phyloP scores from a whole-genome alignment of 2,888 invertebrate genomes.

The Temnothorax ravouxi region DNA sequence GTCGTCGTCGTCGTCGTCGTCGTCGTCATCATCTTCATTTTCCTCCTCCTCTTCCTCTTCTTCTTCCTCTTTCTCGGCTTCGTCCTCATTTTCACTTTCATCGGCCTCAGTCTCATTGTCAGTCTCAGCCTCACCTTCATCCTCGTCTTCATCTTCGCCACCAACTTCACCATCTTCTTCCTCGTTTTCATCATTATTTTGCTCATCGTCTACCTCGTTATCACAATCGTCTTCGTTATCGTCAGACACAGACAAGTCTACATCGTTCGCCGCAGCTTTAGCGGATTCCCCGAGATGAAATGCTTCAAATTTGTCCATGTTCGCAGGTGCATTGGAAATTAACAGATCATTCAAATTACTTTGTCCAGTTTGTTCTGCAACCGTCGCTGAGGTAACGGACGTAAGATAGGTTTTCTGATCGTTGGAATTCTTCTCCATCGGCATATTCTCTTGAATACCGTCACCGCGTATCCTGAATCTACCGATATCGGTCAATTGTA shows the following conservation, averaged over 20 bases:
- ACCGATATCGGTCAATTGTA: slow-evolving; percentile 33
- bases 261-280: slow-evolving; percentile 44
- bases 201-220: slow-evolving; percentile 55
- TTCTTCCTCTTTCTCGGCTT: background rate
- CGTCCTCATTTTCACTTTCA: background rate
- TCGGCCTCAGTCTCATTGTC: slow-evolving; percentile 49
- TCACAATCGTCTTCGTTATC: slow-evolving; percentile 47
- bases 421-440: background rate
- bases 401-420: slow-evolving; percentile 28
- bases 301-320: slow-evolving; percentile 6
- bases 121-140: background rate
- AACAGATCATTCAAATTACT: slow-evolving; percentile 28
- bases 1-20: slow-evolving; percentile 35
- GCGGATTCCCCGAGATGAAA: background rate
- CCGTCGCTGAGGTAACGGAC: background rate
- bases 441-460: slow-evolving; percentile 42
- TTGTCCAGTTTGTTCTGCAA: background rate
- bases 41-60: slow-evolving; percentile 62
- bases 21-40: slow-evolving; percentile 51
- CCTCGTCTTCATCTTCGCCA: background rate
- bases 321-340: background rate
- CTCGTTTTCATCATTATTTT: slow-evolving; percentile 64
- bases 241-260: slow-evolving; percentile 57
- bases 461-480: slow-evolving; percentile 25
- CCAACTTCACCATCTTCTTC: background rate